Percentiles rank a stretch among this genome's conserved stretches.
These are phyloP conservation scores for Harpagoxenus sublaevis DNA, from an alignment of 2,888 invertebrate species.

Conservation along the genomic window DNA sequence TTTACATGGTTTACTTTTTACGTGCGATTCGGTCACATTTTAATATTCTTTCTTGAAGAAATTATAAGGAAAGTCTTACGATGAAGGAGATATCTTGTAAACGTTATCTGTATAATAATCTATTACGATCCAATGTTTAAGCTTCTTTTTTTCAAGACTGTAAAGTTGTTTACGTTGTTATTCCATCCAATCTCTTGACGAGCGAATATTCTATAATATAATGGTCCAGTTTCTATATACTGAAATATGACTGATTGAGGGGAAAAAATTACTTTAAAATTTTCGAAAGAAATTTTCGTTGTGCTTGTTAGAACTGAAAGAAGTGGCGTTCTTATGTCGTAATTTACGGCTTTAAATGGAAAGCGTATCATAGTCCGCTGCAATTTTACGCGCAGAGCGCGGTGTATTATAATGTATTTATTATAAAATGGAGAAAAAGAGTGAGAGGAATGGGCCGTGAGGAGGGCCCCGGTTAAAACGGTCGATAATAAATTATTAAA, in stretches of 20 bases:
- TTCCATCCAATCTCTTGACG: not conserved
- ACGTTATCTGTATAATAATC: not conserved
- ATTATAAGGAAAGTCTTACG: not conserved
- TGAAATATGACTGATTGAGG: not conserved
- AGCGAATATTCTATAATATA: conserved; percentile 3
- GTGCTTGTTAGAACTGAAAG: conserved; percentile 22
- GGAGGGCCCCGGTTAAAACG: conserved; percentile 57
- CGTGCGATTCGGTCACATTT: not conserved
- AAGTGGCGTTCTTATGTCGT: conserved; percentile 24
- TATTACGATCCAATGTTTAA: not conserved
- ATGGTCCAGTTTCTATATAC: not conserved
- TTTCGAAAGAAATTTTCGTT: conserved; percentile 17
- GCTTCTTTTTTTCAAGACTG: conserved; percentile 15
- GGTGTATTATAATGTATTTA: conserved; percentile 85
- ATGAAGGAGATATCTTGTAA: not conserved
- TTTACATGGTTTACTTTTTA: conserved; percentile 6
- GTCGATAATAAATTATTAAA: conserved; percentile 83
- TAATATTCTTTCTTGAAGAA: not conserved
- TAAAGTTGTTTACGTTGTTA: conserved; percentile 6
- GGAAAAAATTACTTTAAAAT: not conserved
- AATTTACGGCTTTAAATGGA: conserved; percentile 44
- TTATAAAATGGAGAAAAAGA: conserved; percentile 68
- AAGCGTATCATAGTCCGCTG: conserved; percentile 37
- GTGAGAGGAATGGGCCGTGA: not conserved
- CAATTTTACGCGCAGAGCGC: conserved; percentile 38